Evolutionary conservation across 2,888 invertebrate genomes (phyloP), one percentile per base, ranked within the genome.

Genomic region (Aphelenchoides bicaudatus): DNA sequence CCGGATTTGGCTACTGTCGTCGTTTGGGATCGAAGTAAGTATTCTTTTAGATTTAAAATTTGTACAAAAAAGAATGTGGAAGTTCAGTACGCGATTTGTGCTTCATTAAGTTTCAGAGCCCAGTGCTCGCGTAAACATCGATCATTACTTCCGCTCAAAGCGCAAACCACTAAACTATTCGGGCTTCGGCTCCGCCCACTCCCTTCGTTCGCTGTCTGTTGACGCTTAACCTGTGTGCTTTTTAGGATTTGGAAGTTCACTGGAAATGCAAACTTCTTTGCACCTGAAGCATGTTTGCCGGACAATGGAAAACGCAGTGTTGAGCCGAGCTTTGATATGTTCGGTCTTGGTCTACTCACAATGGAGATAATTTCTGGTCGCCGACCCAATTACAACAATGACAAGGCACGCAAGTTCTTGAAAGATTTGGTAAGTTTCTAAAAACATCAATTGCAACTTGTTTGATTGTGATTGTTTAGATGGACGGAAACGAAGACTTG

Each of bases 301-400:
- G n/a, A n/a, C n/a, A n/a, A n/a, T n/a, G n/a, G n/a, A n/a, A n/a
- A n/a, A n/a, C n/a, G n/a, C n/a, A n/a, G n/a, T n/a, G n/a, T n/a
- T n/a, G n/a, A n/a, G 13, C 30, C 30, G 30, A 52, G 30, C 13
- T 28, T 59, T 54, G 59, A 59, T 62, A 49, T 19, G n/a, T 59
- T 60, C 61, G 31, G 21, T 13, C 21, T 59, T 6, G 59, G 59
- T 25, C n/a, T 59, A 25, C 27, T 59, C 16, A 51, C 59, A 13
- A 28, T 63, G 16, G 63, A 63, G 49, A 39, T 63, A 37, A 55
- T 66, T 16, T 60, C 66, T 16, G 67, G 63, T 8, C 37, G 55
- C 19, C 37, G 67, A 6, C 28, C 16, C 50, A 8, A n/a, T 1
- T 28, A 49, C n/a, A 27, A 28, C 16, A 10, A 8, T n/a, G 13